Percentiles rank a stretch among this genome's conserved stretches.
Evolutionary conservation across 2,113 vertebrate species (phyloP).

Genomic region (Arenaria interpres): DNA sequence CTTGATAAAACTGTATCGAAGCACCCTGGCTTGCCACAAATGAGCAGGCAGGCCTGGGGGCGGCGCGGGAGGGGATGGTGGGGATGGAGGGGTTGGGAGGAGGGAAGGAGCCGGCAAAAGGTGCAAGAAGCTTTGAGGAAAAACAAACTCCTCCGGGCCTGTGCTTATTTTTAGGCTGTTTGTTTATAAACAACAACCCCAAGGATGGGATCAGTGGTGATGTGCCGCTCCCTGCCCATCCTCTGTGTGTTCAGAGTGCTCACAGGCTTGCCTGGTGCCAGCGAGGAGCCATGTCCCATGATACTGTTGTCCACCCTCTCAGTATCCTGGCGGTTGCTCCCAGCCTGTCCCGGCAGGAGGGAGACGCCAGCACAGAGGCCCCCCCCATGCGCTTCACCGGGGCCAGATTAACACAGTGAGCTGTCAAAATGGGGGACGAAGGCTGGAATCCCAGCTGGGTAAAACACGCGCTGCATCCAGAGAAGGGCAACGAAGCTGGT

Average conservation of each 20-base stretch:
- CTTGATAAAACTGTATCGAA: background rate
- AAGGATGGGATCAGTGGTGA: background rate
- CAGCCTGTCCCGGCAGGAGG: background rate
- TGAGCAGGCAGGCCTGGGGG: rapidly evolving
- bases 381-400: rapidly evolving
- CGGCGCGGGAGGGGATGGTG: rapidly evolving
- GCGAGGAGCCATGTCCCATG: rapidly evolving
- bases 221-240: background rate
- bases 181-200: background rate
- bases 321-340: background rate
- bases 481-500: no score
- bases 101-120: background rate
- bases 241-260: background rate
- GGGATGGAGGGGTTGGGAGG: background rate
- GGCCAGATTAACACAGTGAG: rapidly evolving
- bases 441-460: rapidly evolving
- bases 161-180: background rate
- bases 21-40: background rate
- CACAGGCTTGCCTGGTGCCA: background rate
- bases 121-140: background rate
- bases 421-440: rapidly evolving
- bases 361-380: background rate
- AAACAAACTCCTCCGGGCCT: background rate
- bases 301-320: background rate
- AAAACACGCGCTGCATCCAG: rapidly evolving